Evolutionary conservation across 2,113 vertebrate species (phyloP).

Genomic region (Scophthalmus maximus): DNA sequence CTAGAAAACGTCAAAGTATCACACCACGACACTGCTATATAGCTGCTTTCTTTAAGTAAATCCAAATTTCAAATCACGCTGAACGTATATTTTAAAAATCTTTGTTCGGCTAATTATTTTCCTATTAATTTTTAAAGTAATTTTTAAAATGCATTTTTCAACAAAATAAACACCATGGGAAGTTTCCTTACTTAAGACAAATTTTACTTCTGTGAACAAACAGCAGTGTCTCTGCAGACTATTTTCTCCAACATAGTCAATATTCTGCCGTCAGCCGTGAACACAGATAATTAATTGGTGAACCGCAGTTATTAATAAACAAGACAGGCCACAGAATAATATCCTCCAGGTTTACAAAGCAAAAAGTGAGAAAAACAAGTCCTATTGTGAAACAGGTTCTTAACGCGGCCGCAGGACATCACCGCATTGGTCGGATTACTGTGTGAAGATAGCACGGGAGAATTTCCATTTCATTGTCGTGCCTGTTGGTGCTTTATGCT

Average conservation of each 20-base stretch:
- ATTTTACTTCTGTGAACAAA: conserved; percentile 11
- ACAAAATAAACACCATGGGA: too few species aligned
- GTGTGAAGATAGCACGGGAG: conserved; percentile 51
- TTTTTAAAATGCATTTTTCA: too few species aligned
- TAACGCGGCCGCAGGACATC: conserved; percentile 67
- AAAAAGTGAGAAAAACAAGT: conserved; percentile 42
- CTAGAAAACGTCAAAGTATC: too few species aligned
- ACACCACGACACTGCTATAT: too few species aligned
- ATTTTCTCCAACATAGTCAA: conserved; percentile 2
- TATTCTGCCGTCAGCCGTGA: conserved; percentile 25
- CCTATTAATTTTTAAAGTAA: too few species aligned
- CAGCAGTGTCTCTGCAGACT: not conserved
- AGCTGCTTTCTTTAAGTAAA: too few species aligned
- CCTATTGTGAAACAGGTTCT: conserved; percentile 59
- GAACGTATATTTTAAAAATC: too few species aligned
- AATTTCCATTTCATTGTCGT: conserved; percentile 72
- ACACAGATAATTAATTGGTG: conserved; percentile 50
- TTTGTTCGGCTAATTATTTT: too few species aligned
- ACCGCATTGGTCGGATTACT: conserved; percentile 64
- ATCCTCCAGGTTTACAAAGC: conserved; percentile 55
- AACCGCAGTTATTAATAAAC: conserved; percentile 57
- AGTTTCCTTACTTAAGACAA: not conserved
- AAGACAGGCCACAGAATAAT: conserved; percentile 54
- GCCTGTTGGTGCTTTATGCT: conserved; percentile 75
- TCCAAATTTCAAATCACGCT: too few species aligned